Conservation (phyloP, 2,113 vertebrate genomes). For the Chaetops frenatus region DNA sequence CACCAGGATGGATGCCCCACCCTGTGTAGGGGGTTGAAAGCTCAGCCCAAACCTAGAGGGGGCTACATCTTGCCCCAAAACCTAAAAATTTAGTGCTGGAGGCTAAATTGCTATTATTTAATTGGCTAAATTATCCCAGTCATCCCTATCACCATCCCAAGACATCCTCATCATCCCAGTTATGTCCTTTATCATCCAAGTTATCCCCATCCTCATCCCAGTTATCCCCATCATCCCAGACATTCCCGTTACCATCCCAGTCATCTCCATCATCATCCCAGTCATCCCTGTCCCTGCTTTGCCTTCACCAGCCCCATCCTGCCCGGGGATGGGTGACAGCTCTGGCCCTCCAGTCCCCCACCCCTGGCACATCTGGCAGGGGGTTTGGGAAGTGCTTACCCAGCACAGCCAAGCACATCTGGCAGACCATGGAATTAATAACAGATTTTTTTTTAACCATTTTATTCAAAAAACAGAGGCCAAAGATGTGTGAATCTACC, state of each 20-base stretch:
- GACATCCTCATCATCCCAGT: not conserved
- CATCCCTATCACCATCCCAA: not conserved
- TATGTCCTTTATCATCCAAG: not conserved
- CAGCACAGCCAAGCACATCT: not conserved
- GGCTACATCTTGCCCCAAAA: not conserved
- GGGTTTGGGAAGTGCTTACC: not conserved
- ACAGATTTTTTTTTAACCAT: not conserved
- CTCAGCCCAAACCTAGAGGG: not conserved
- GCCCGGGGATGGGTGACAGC: not conserved
- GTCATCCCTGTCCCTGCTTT: not conserved
- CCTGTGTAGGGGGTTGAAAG: not conserved
- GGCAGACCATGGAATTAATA: not conserved
- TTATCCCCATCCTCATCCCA: not conserved
- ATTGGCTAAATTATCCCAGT: not conserved
- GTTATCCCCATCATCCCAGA: not conserved
- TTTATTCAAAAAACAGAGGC: not conserved
- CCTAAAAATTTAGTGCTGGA: no score
- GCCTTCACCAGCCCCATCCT: not conserved
- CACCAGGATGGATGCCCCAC: not conserved
- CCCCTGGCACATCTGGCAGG: not conserved
- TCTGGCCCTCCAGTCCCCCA: not conserved
- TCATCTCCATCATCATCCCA: not conserved
- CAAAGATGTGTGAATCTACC: not conserved
- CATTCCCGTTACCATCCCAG: not conserved
- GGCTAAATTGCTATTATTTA: not conserved